phyloP scores from a whole-genome alignment of 2,113 vertebrate genomes.

The Herpetotheres cachinnans region DNA sequence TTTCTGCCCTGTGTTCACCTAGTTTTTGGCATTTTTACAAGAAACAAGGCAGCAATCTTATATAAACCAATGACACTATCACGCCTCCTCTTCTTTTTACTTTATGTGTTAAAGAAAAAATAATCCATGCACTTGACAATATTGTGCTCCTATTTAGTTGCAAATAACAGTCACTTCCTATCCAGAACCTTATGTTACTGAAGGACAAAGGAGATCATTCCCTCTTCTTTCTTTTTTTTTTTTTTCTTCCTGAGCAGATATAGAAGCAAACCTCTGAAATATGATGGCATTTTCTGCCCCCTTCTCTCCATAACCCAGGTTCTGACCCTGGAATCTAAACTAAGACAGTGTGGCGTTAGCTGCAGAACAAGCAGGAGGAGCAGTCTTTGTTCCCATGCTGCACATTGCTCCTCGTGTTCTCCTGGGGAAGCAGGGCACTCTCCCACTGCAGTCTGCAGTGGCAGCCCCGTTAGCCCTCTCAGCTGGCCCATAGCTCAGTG shows the following conservation, averaged over 20 bases:
- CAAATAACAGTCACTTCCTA: neutral
- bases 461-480: neutral
- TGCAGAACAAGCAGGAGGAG: neutral
- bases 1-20: neutral
- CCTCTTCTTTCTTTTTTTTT: neutral
- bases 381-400: no score
- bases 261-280: neutral
- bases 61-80: neutral
- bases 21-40: neutral
- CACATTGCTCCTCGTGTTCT: neutral
- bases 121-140: fast-evolving
- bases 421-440: neutral
- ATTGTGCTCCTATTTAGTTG: neutral
- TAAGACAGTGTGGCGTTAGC: fast-evolving
- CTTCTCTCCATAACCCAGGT: neutral
- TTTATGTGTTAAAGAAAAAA: neutral
- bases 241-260: neutral
- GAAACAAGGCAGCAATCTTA: neutral
- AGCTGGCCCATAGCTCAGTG: neutral
- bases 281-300: neutral
- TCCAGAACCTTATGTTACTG: neutral
- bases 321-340: fast-evolving
- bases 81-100: neutral
- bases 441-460: neutral
- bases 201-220: neutral